Evolutionary conservation across 2,113 vertebrate species (phyloP).

Genomic region (Oostethus manadensis): DNA sequence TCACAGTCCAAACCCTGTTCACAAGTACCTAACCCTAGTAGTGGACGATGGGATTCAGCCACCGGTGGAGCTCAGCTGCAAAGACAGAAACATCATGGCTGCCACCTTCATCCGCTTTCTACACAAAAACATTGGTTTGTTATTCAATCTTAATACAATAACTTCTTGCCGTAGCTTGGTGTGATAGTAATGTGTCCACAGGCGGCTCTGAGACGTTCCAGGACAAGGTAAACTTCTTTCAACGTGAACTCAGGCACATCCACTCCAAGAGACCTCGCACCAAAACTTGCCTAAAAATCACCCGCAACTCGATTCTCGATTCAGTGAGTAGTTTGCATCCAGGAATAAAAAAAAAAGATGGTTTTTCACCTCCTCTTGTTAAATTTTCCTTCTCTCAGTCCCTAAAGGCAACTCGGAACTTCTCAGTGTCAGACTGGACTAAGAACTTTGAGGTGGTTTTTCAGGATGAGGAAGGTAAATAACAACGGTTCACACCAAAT

Average conservation of each 20-base stretch:
- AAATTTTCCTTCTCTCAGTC: conserved; percentile 69
- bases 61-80: conserved; percentile 96
- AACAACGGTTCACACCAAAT: not conserved
- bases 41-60: conserved; percentile 98
- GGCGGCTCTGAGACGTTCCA: conserved; percentile 98
- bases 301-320: conserved; percentile 84
- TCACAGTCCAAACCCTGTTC: conserved; percentile 89
- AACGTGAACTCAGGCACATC: conserved; percentile 90
- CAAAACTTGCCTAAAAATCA: conserved; percentile 91
- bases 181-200: conserved; percentile 38
- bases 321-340: conserved; percentile 73
- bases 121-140: conserved; percentile 96
- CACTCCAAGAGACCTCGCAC: conserved; percentile 92
- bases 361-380: not conserved
- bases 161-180: not conserved
- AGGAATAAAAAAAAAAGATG: not conserved
- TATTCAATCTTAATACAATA: not conserved
- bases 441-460: conserved; percentile 99
- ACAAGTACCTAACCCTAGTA: conserved; percentile 90
- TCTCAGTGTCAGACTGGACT: conserved; percentile 97
- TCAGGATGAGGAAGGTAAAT: conserved; percentile 95
- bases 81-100: conserved; percentile 97
- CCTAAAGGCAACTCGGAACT: conserved; percentile 91
- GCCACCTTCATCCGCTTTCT: conserved; percentile 97
- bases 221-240: conserved; percentile 98